phyloP scores from a whole-genome alignment of 2,888 invertebrate genomes.

The Oscheius sp. region DNA sequence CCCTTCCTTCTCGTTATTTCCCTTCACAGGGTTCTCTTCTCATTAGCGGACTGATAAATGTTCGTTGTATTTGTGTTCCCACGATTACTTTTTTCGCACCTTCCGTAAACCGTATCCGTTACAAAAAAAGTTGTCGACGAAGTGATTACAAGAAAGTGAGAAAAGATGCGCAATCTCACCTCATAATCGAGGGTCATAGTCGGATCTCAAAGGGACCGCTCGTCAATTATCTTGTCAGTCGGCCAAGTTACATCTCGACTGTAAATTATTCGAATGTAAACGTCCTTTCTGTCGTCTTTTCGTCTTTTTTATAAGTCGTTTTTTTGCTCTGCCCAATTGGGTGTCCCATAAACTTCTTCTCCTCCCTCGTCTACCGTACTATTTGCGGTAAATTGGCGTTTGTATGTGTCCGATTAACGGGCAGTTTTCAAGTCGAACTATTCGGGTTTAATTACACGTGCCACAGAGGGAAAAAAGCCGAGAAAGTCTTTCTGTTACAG shows the following conservation, averaged over 20 bases:
- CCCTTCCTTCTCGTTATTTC: too few relatives aligned
- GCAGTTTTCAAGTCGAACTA: slow-evolving; percentile 17
- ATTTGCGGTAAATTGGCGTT: slow-evolving; percentile 26
- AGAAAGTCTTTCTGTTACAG: neutral
- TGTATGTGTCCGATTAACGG: slow-evolving; percentile 8
- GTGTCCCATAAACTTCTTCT: slow-evolving; percentile 22
- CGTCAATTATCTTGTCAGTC: too few relatives aligned
- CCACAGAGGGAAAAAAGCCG: neutral
- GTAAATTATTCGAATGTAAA: neutral
- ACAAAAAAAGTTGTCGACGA: too few relatives aligned
- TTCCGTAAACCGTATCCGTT: too few relatives aligned
- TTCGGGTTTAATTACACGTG: slow-evolving; percentile 27
- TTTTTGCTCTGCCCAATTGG: neutral
- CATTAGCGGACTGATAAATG: too few relatives aligned
- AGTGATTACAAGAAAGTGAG: neutral
- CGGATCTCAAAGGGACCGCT: too few relatives aligned
- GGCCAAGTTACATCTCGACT: too few relatives aligned
- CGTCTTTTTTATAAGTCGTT: neutral
- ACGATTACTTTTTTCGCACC: too few relatives aligned
- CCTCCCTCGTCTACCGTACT: slow-evolving; percentile 18
- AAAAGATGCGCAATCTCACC: too few relatives aligned
- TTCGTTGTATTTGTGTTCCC: too few relatives aligned
- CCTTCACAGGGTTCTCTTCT: too few relatives aligned
- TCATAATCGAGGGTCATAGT: too few relatives aligned
- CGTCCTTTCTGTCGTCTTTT: neutral